These are phyloP conservation scores for Pseudorasbora parva DNA, from an alignment of 2,113 vertebrate species.

Conservation along the genomic window DNA sequence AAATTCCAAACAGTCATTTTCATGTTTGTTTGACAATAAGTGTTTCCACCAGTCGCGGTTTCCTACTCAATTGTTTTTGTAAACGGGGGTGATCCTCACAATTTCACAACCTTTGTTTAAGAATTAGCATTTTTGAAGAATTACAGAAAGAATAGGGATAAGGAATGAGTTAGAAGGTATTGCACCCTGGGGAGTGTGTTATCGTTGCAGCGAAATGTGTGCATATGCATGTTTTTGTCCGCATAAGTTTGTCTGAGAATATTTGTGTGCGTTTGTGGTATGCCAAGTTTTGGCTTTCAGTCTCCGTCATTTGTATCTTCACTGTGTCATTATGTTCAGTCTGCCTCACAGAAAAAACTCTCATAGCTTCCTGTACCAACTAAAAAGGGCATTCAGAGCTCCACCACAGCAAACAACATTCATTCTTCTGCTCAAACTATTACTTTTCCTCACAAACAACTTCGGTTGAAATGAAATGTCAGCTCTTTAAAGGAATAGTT, in stretches of 20 bases:
- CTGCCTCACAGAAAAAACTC: slow-evolving; percentile 47
- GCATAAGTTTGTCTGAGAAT: slow-evolving; percentile 18
- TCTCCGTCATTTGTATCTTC: slow-evolving; percentile 52
- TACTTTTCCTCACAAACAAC: slow-evolving; percentile 9
- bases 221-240: background rate
- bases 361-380: slow-evolving; percentile 43
- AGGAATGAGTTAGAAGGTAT: background rate
- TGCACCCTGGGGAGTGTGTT: background rate
- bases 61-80: background rate
- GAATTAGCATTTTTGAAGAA: background rate
- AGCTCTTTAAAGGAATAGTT: slow-evolving; percentile 15
- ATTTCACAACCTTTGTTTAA: background rate
- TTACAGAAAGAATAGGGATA: background rate
- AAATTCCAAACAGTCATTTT: slow-evolving; percentile 5
- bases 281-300: slow-evolving; percentile 43
- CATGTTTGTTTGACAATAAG: background rate
- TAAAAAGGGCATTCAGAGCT: slow-evolving; percentile 40
- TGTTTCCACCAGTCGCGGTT: slow-evolving; percentile 4
- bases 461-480: background rate
- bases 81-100: background rate
- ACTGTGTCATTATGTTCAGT: slow-evolving; percentile 60
- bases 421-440: slow-evolving; percentile 11
- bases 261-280: slow-evolving; percentile 33
- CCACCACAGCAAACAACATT: slow-evolving; percentile 18
- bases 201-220: background rate